Evolutionary conservation across 2,113 vertebrate species (phyloP), one percentile per base, ranked within the genome.

Genomic region (Andinoacara biseriatus): DNA sequence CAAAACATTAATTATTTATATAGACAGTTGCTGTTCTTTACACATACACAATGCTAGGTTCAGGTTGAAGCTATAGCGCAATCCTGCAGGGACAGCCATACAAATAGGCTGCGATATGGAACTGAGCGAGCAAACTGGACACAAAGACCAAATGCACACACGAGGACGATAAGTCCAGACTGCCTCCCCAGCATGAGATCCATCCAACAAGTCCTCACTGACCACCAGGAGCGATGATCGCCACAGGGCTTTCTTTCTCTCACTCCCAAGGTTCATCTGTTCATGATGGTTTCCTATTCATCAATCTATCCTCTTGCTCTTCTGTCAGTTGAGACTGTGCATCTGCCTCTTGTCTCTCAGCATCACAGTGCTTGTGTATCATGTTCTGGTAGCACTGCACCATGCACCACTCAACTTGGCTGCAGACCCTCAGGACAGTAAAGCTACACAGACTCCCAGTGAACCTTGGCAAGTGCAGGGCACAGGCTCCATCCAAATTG

Each of bases 381-480:
- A 84, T 82, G 75, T 75, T 86, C 85, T 62, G 52, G 57, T 84
- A 80, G 79, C 78, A 74, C 56, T 78, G 80, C 88, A 85, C 82
- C 90, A 87, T 74, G 67, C 84, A 85, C 54, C 85, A 74, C 91
- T 87, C 82, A 88, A 86, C 82, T 90, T 91, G 90, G 86, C 91
- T 82, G 77, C 83, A 76, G 86, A 87, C 91, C 91, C 91, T 60
- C 62, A 80, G 86, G 93, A 93, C 89, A 80, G 76, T 86, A 82
- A 91, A 61, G 91, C 90, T 74, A 91, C 90, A 93, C 86, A 93
- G 92, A 89, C 87, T 94, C 90, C 90, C 88, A 85, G 87, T 85
- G 87, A 93, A 94, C 89, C 90, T 84, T 91, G 86, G 89, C 90
- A 88, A 95, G 86, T 60, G 84, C 82, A 75, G 75, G 91, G 81